Base-by-base conservation (phyloP, 2,888 invertebrate genomes). In the Stegophylla sp. region DNA sequence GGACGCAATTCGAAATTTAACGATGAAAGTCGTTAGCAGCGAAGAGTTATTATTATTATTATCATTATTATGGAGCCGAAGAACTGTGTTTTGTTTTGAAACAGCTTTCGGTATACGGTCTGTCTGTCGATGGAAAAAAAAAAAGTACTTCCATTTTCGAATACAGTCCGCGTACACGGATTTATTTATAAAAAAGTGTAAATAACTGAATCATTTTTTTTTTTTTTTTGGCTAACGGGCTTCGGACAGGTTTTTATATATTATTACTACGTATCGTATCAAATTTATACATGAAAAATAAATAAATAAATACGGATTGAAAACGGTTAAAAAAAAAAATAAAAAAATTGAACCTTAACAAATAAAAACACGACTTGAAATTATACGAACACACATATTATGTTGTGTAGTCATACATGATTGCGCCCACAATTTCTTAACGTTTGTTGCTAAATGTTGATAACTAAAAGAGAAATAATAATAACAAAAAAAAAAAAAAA, bases 361-460 rank as follows among this genome's bases (percentile, higher is more conserved):
- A 34, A 34, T 34, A 34, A 34, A 34, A 3, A 34, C 34, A 34
- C n/a, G n/a, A n/a, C n/a, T n/a, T n/a, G n/a, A n/a, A n/a, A n/a
- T n/a, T n/a, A n/a, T 34, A 34, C 34, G 34, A 34, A 34, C 48
- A 23, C 51, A 23, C 48, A 64, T 64, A 64, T 64, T n/a, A 7
- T 34, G 7, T 34, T 5, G 34, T 3, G 34, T 64, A 53, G 64
- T 66, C 75, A 66, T 66, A 53, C 75, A n/a, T 26, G 75, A 66
- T 76, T 43, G 64, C 64, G 64, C 53, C 41, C 53, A 43, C 75
- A 41, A 53, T 75, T 64, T 75, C n/a, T 66, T 66, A 34, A 34
- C 34, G 26, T 34, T n/a, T 23, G 34, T 75, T n/a, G 12, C 63
- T 76, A 66, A 34, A 76, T 51, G n/a, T 59, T 34, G 17, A n/a